Evolutionary conservation across 2,888 invertebrate species (phyloP), one percentile per base, ranked within the genome.

Genomic region (Nasonovia ribisnigri): DNA sequence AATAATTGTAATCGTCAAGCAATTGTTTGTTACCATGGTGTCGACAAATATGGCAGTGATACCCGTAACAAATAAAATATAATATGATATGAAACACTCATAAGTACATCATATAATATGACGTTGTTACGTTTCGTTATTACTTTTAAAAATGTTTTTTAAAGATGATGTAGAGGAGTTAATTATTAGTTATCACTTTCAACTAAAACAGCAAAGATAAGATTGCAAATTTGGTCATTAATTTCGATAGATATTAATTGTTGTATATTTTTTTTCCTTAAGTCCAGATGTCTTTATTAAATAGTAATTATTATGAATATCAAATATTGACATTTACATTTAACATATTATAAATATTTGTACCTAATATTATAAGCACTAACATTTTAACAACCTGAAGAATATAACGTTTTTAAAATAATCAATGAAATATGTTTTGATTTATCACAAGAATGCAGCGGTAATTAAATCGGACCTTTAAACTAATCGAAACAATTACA

Each of bases 1-100:
- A 36, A 42, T 84, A 51, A 29, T 77, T 36, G 20, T 26, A 10
- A 46, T 24, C 42, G 16, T 29, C 42, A 29, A 54, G 20, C 87
- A 20, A 46, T 67, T 87, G 92, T 92, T 87, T 87, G 92, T 92
- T 87, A 26, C 87, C 87, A 92, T 92, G 87, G 60, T 48, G 29
- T 48, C 29, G 26, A 13, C 13, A 67, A 67, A n/a, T 2, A 57
- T 26, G 1, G 16, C 43, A 43, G 20, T n/a, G 36, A 51, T 51
- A 10, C 20, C 84, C 42, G 16, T 54, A 46, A 86, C 86, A 86
- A 86, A 84, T 46, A 86, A 77, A 36, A 20, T 8, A 36, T 36
- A 77, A 36, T 36, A 77, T n/a, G 4, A 67, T n/a, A n/a, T 16
- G 36, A 2, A 77, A 77, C 77, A 20, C 20, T 2, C 36, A 77